A percentile compares a stretch with the other conserved stretches of the same genome.
phyloP scores from a whole-genome alignment of 2,797 vertebrate genomes.

The Coluber constrictor region DNA sequence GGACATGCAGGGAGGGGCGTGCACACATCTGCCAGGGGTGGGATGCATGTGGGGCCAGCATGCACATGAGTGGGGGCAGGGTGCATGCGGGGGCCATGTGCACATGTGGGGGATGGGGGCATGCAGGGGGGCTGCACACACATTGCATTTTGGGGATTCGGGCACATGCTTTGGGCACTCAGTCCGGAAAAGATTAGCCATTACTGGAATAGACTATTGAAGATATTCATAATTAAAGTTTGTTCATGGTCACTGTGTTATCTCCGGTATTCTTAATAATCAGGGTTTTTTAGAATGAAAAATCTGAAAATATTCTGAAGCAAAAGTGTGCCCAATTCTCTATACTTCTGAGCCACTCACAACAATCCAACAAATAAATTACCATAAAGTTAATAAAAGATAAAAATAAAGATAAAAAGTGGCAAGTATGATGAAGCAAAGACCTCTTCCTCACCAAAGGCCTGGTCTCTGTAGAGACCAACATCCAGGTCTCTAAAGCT shows the following conservation, averaged over 20 bases:
- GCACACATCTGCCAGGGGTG: too few relatives aligned
- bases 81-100: neutral
- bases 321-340: neutral
- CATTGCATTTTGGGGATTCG: too few relatives aligned
- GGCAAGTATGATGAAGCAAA: neutral
- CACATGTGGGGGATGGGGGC: too few relatives aligned
- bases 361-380: neutral
- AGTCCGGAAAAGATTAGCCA: too few relatives aligned
- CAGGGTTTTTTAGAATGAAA: neutral
- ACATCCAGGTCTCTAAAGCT: neutral
- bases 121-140: too few relatives aligned
- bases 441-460: neutral
- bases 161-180: too few relatives aligned
- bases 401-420: neutral
- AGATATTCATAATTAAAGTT: neutral
- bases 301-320: neutral
- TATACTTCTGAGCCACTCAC: neutral
- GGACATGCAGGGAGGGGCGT: too few relatives aligned
- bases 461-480: neutral
- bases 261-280: neutral
- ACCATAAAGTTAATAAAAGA: neutral
- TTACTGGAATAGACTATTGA: neutral
- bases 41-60: too few relatives aligned
- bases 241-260: too few relatives aligned
- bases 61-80: too few relatives aligned